Evolutionary conservation across 1,140 invertebrate genomes (phyloP).

Genomic region (Ephestia elutella): DNA sequence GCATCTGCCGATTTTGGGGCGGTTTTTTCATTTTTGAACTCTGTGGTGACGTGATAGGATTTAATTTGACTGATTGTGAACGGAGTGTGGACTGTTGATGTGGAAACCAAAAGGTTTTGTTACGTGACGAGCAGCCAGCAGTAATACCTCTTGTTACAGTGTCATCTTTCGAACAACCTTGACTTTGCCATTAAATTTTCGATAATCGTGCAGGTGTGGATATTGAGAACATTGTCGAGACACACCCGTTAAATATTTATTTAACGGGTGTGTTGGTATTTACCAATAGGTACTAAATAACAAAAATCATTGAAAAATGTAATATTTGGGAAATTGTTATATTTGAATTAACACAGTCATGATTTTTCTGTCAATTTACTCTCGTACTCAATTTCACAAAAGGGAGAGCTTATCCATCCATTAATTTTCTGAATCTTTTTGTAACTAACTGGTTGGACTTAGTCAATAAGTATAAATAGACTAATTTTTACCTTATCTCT

Average conservation of each 20-base stretch:
- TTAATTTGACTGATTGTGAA: conserved; percentile 39
- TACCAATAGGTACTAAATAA: too few relatives aligned
- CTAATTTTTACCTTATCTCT: too few relatives aligned
- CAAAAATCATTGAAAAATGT: too few relatives aligned
- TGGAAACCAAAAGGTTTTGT: conserved; percentile 49
- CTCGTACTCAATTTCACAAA: too few relatives aligned
- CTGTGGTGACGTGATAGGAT: conserved; percentile 25
- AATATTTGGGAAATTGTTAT: too few relatives aligned
- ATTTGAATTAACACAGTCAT: too few relatives aligned
- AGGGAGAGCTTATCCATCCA: too few relatives aligned
- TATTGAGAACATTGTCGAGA: background rate
- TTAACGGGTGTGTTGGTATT: too few relatives aligned
- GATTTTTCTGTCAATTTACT: too few relatives aligned
- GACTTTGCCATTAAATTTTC: conserved; percentile 41
- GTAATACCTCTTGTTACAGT: conserved; percentile 45
- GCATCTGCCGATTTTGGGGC: conserved; percentile 46
- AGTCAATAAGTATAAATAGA: too few relatives aligned
- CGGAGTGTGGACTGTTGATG: conserved; percentile 68
- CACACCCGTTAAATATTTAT: background rate
- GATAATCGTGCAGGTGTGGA: conserved; percentile 6
- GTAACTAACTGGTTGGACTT: too few relatives aligned
- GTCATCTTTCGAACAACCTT: conserved; percentile 62
- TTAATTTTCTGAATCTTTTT: too few relatives aligned
- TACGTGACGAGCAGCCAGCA: conserved; percentile 51
- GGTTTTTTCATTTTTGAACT: conserved; percentile 28